A percentile compares a stretch with the other conserved stretches of the same genome.
Conservation (phyloP, 2,113 vertebrate genomes). For the Platichthys stellatus region DNA sequence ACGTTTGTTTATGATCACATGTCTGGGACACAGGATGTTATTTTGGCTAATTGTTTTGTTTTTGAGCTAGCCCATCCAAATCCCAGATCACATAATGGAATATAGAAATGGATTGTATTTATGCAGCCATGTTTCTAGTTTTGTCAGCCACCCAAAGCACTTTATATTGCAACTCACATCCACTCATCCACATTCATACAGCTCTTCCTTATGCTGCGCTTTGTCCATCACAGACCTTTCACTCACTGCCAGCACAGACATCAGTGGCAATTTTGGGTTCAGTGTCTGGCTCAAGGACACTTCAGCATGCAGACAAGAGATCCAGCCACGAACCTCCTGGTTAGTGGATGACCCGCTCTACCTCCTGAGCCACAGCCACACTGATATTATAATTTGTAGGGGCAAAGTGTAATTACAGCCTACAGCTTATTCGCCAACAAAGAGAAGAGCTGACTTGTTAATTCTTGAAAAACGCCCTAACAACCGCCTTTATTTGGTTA, state of each 20-base stretch:
- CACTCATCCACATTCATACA: no score
- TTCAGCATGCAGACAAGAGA: no score
- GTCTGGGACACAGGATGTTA: constrained; percentile 48
- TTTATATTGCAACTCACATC: background rate
- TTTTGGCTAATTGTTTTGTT: constrained; percentile 48
- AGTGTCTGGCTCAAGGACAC: no score
- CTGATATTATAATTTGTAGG: background rate
- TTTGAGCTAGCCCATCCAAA: constrained; percentile 36
- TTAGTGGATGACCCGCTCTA: no score
- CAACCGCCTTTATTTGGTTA: background rate
- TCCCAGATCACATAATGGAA: constrained; percentile 30
- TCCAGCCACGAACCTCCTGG: no score
- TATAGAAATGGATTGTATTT: background rate
- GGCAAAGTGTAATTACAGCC: background rate
- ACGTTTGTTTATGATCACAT: constrained; percentile 45
- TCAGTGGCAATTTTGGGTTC: no score
- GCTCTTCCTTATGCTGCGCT: no score
- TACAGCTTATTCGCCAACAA: background rate
- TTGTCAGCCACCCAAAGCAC: background rate
- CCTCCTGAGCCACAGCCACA: no score
- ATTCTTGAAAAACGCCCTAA: background rate
- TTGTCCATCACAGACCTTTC: no score
- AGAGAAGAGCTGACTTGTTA: constrained; percentile 8
- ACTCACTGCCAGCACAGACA: no score
- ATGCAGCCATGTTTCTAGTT: background rate